Percentiles rank a stretch among this genome's conserved stretches.
Conservation (phyloP, 1,140 invertebrate genomes). For the Sesamia nonagrioides region DNA sequence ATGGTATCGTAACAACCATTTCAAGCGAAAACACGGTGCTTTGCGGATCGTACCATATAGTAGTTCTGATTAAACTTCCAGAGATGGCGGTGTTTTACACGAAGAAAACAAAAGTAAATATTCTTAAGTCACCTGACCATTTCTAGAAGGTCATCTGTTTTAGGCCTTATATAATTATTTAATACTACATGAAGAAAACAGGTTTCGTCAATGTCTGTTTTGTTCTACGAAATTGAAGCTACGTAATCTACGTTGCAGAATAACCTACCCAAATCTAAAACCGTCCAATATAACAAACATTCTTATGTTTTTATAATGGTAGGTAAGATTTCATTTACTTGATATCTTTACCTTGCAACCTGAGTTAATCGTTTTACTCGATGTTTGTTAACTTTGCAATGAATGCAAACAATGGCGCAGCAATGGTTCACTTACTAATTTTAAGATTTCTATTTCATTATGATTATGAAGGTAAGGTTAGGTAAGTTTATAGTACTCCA, state of each 20-base stretch:
- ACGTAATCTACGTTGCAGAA: neutral
- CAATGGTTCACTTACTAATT: too few species aligned
- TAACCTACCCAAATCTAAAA: neutral
- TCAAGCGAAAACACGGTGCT: too few species aligned
- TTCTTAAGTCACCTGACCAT: slow-evolving; percentile 3
- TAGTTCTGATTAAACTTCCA: neutral
- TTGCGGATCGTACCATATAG: neutral
- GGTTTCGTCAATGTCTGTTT: neutral
- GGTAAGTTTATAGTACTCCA: too few species aligned
- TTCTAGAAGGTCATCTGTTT: slow-evolving; percentile 7
- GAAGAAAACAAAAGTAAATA: neutral
- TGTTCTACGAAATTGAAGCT: neutral
- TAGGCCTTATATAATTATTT: neutral
- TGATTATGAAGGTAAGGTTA: too few species aligned
- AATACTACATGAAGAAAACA: too few species aligned
- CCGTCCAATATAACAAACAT: neutral
- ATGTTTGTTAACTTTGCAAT: too few species aligned
- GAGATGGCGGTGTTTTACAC: neutral
- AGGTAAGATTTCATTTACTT: neutral
- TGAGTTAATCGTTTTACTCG: neutral
- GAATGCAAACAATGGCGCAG: too few species aligned
- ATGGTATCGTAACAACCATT: neutral
- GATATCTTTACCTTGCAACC: neutral
- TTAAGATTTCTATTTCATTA: too few species aligned
- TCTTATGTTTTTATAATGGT: too few species aligned